A percentile compares a stretch with the other conserved stretches of the same genome.
Conservation (phyloP, 2,113 vertebrate species). For the Protobothrops flavoviridis region DNA sequence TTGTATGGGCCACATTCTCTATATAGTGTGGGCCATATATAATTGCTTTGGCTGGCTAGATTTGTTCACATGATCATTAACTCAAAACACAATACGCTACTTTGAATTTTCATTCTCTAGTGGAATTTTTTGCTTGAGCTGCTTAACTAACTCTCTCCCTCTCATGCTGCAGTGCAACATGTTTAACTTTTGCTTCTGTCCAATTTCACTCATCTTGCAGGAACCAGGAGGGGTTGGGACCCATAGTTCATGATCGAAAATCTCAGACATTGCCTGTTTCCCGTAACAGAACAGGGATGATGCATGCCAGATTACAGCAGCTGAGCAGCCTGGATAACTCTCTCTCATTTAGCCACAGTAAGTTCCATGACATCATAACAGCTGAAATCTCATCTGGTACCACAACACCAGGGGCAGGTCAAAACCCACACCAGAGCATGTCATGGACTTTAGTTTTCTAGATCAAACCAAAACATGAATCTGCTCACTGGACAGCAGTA, state of each 20-base stretch:
- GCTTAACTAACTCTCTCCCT: slow-evolving; percentile 77
- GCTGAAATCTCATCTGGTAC: slow-evolving; percentile 62
- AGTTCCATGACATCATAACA: slow-evolving; percentile 78
- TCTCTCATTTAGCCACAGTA: slow-evolving; percentile 99
- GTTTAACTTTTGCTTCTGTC: slow-evolving; percentile 86
- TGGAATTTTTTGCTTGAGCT: slow-evolving; percentile 50
- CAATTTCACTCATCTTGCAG: slow-evolving; percentile 91
- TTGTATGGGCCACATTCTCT: not conserved
- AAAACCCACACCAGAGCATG: slow-evolving; percentile 63
- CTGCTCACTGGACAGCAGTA: slow-evolving; percentile 32
- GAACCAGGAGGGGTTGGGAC: slow-evolving; percentile 98
- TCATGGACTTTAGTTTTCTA: slow-evolving; percentile 65
- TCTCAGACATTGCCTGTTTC: slow-evolving; percentile 99
- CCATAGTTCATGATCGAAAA: slow-evolving; percentile 96
- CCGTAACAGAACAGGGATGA: slow-evolving; percentile 98
- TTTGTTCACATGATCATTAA: not conserved
- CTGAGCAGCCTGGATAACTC: slow-evolving; percentile 99
- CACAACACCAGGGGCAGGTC: slow-evolving; percentile 67
- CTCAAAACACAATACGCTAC: slow-evolving; percentile 42
- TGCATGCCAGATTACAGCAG: slow-evolving; percentile 99
- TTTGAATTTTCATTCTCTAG: slow-evolving; percentile 34
- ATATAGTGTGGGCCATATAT: not conserved
- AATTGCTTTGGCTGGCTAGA: not conserved
- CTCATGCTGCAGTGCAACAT: slow-evolving; percentile 72
- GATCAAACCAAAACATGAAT: slow-evolving; percentile 49